phyloP scores from a whole-genome alignment of 1,140 invertebrate species.

The Brevipalpus yothersi region DNA sequence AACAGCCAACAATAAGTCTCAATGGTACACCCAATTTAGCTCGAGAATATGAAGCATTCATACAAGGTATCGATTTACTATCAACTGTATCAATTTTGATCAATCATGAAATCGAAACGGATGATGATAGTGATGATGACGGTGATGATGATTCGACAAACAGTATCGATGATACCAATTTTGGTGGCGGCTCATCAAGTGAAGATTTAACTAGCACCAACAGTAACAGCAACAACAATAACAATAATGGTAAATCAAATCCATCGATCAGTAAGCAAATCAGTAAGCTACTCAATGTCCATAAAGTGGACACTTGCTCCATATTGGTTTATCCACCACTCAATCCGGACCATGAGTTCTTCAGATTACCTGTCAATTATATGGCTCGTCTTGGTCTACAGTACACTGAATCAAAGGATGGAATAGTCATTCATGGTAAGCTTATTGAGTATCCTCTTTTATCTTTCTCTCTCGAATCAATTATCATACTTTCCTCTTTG shows the following conservation, averaged over 20 bases:
- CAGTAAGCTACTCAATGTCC: constrained; percentile 5
- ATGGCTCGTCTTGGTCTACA: constrained; percentile 41
- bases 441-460: neutral
- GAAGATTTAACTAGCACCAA: neutral
- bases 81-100: constrained; percentile 41
- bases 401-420: constrained; percentile 51
- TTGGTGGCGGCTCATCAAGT: neutral
- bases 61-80: constrained; percentile 55
- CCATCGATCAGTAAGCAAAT: neutral
- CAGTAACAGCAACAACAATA: neutral
- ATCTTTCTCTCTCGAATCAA: neutral
- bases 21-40: constrained; percentile 55
- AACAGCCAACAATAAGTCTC: constrained; percentile 53
- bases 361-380: constrained; percentile 45
- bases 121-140: constrained; percentile 13
- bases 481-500: neutral
- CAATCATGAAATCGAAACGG: constrained; percentile 15
- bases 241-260: neutral
- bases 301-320: constrained; percentile 57
- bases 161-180: neutral
- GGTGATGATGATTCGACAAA: constrained; percentile 1
- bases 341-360: constrained; percentile 74
- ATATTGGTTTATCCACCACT: constrained; percentile 74
- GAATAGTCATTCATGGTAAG: constrained; percentile 44
- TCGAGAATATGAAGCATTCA: constrained; percentile 58